Percentiles rank a stretch among this genome's conserved stretches.
phyloP scores from a whole-genome alignment of 2,113 vertebrate genomes.

The Sialia sialis region DNA sequence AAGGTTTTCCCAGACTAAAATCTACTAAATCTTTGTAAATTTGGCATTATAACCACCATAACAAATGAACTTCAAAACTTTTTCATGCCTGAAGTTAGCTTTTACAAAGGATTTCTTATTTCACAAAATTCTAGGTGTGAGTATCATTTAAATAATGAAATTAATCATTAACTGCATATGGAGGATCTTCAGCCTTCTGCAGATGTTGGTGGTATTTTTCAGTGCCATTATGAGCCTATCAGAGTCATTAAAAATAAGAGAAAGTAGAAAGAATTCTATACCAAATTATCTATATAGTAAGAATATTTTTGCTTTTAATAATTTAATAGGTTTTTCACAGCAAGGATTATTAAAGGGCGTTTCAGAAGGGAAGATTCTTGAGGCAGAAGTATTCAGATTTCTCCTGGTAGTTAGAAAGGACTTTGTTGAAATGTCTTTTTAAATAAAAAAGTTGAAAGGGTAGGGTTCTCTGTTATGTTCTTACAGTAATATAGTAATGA shows the following conservation, averaged over 20 bases:
- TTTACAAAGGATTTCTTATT: neutral
- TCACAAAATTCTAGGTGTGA: neutral
- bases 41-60: neutral
- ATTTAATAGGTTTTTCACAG: neutral
- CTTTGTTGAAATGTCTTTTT: neutral
- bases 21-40: neutral
- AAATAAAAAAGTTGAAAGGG: neutral
- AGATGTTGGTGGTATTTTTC: neutral
- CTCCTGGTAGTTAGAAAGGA: neutral
- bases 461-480: neutral
- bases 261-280: neutral
- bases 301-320: neutral
- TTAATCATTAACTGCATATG: neutral
- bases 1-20: neutral
- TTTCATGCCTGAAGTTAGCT: neutral
- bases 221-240: neutral
- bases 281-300: neutral
- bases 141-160: neutral
- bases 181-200: neutral
- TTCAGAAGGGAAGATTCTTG: neutral
- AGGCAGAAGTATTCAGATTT: neutral
- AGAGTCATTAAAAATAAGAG: neutral
- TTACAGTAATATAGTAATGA: neutral
- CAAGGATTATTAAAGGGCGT: neutral
- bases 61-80: neutral